Evolutionary conservation across 2,113 vertebrate genomes (phyloP).

Genomic region (Struthio camelus): DNA sequence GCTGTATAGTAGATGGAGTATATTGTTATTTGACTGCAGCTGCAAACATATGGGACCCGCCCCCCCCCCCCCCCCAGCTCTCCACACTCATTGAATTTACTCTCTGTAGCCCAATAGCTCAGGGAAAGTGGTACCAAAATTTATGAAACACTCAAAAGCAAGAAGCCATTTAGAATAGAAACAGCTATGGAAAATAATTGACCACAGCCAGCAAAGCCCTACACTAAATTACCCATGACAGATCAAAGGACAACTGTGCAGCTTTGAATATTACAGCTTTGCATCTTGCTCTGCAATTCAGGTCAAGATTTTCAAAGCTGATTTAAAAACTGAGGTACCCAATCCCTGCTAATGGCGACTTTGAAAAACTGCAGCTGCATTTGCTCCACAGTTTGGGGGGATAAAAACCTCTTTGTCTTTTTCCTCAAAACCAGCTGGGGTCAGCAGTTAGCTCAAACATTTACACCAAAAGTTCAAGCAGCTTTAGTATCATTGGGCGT

Average conservation of each 20-base stretch:
- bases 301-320: conserved; percentile 17
- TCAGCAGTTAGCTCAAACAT: not conserved
- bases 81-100: not conserved
- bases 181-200: conserved; percentile 10
- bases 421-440: not conserved
- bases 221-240: conserved; percentile 35
- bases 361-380: conserved; percentile 30
- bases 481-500: not conserved
- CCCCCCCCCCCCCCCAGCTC: too few relatives aligned
- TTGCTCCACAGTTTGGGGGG: not conserved
- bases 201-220: not conserved
- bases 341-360: not conserved
- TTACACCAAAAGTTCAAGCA: not conserved
- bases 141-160: not conserved
- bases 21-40: conserved; percentile 18
- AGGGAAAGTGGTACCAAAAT: conserved; percentile 1
- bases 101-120: not conserved
- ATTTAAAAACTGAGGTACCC: conserved; percentile 31
- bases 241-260: conserved; percentile 47
- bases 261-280: conserved; percentile 46
- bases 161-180: conserved; percentile 27
- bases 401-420: not conserved
- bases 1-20: not conserved
- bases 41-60: not conserved
- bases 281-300: conserved; percentile 7